Conservation (phyloP, 1,140 invertebrate species). For the Psilanteris sp. region DNA sequence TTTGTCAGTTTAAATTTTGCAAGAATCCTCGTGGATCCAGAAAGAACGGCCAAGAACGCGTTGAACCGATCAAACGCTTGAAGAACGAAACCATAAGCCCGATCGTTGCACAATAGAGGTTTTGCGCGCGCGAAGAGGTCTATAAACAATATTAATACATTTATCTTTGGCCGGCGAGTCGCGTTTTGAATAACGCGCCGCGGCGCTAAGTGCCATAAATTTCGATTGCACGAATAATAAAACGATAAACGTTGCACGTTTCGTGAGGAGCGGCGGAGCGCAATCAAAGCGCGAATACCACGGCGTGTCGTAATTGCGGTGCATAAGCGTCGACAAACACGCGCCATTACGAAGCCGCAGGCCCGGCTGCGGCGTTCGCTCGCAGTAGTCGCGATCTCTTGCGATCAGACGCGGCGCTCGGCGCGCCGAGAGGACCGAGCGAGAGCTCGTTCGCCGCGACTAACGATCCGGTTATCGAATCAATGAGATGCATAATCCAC, state of each 20-base stretch:
- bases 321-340: conserved; percentile 40
- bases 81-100: too few species aligned
- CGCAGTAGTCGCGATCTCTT: conserved; percentile 59
- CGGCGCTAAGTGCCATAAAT: conserved; percentile 36
- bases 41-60: too few species aligned
- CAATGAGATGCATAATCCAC: conserved; percentile 57
- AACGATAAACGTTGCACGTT: conserved; percentile 45
- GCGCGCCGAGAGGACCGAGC: conserved; percentile 14
- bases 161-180: background rate
- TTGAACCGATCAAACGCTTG: too few species aligned
- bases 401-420: conserved; percentile 45
- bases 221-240: conserved; percentile 47
- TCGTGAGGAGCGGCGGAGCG: conserved; percentile 4
- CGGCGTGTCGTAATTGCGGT: conserved; percentile 52
- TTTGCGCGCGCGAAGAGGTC: conserved; percentile 3
- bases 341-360: conserved; percentile 24
- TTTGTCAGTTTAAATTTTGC: too few species aligned
- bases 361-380: background rate
- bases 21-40: too few species aligned
- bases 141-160: conserved; percentile 24
- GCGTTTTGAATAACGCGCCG: conserved; percentile 26
- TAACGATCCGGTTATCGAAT: conserved; percentile 58
- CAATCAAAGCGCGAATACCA: conserved; percentile 51
- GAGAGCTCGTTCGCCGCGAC: conserved; percentile 46
- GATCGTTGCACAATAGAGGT: conserved; percentile 2